phyloP scores from a whole-genome alignment of 1,140 invertebrate genomes.

The Gryllus bimaculatus region DNA sequence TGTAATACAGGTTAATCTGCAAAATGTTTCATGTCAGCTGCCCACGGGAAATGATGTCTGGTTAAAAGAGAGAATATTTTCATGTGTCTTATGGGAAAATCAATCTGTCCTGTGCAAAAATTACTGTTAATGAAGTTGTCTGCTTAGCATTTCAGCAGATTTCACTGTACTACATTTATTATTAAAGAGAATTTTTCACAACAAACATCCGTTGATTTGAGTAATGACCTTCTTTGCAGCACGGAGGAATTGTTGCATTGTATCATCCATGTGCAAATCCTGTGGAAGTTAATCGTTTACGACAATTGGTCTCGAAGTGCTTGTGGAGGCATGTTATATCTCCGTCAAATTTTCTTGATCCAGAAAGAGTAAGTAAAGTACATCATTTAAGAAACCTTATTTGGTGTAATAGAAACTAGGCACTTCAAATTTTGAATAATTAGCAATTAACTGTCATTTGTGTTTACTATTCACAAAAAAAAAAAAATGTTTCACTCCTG shows the following conservation, averaged over 20 bases:
- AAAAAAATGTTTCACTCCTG: neutral
- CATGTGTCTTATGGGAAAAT: too few relatives aligned
- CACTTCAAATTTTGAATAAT: neutral
- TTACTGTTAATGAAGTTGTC: too few relatives aligned
- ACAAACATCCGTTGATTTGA: too few relatives aligned
- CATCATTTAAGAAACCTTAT: too few relatives aligned
- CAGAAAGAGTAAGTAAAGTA: constrained; percentile 44
- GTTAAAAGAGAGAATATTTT: too few relatives aligned
- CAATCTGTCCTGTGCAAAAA: too few relatives aligned
- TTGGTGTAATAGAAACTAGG: neutral
- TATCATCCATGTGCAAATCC: constrained; percentile 80
- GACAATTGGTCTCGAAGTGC: constrained; percentile 55
- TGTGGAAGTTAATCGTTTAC: constrained; percentile 51
- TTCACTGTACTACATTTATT: too few relatives aligned
- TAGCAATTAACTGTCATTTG: neutral
- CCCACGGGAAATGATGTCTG: too few relatives aligned
- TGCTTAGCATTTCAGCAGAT: too few relatives aligned
- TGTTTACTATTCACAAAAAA: neutral
- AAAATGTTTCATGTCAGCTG: too few relatives aligned
- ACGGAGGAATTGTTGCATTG: constrained; percentile 74
- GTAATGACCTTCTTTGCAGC: constrained; percentile 37
- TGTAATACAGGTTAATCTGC: too few relatives aligned
- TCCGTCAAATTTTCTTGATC: constrained; percentile 51
- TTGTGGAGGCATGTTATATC: constrained; percentile 73
- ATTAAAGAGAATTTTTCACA: too few relatives aligned